phyloP scores from a whole-genome alignment of 2,797 vertebrate species.

The Pagetopsis macropterus region DNA sequence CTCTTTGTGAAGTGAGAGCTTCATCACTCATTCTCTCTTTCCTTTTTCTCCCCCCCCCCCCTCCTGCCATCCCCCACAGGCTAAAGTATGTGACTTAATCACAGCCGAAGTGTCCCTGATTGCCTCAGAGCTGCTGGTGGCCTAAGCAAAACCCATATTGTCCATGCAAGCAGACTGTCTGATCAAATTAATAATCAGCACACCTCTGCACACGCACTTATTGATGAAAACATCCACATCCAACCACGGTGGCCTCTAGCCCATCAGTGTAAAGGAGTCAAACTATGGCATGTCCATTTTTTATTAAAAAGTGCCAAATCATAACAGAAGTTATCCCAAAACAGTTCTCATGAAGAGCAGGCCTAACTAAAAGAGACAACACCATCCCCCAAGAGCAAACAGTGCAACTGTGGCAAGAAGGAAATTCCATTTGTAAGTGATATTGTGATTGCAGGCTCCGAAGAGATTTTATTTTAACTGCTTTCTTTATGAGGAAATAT shows the following conservation, averaged over 20 bases:
- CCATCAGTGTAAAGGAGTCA: neutral
- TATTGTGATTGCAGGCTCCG: neutral
- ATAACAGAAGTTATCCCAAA: too few relatives aligned
- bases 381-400: too few relatives aligned
- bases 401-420: too few relatives aligned
- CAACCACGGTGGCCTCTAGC: neutral
- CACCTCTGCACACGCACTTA: conserved; percentile 15
- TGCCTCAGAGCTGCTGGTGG: conserved; percentile 61
- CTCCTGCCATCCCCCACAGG: conserved; percentile 53
- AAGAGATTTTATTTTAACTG: neutral
- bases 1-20: conserved; percentile 62
- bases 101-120: conserved; percentile 75
- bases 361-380: too few relatives aligned
- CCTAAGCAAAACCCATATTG: conserved; percentile 45
- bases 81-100: conserved; percentile 76
- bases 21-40: conserved; percentile 59
- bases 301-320: too few relatives aligned
- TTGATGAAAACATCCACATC: conserved; percentile 3
- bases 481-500: conserved; percentile 6
- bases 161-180: conserved; percentile 50
- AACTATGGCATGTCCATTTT: too few relatives aligned
- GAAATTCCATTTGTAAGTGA: too few relatives aligned
- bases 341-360: too few relatives aligned
- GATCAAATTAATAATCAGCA: conserved; percentile 47
- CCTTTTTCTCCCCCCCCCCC: neutral